phyloP scores from a whole-genome alignment of 1,140 invertebrate genomes.

The Diabrotica undecimpunctata region DNA sequence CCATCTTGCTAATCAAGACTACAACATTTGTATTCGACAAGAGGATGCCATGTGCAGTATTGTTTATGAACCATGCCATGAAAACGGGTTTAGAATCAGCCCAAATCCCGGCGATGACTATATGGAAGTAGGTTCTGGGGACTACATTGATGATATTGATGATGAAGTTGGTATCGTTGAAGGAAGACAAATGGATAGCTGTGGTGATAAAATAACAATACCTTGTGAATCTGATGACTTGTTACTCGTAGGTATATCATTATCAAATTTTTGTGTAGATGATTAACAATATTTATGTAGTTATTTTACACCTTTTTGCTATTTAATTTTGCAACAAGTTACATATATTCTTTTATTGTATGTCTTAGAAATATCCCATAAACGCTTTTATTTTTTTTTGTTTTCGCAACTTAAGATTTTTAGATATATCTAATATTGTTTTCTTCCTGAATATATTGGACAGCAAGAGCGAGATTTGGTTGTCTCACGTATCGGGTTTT shows the following conservation, averaged over 20 bases:
- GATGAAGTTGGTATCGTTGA: conserved; percentile 15
- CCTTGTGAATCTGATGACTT: conserved; percentile 81
- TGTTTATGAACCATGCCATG: conserved; percentile 69
- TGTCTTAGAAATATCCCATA: no score
- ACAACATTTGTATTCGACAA: conserved; percentile 71
- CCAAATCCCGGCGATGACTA: conserved; percentile 44
- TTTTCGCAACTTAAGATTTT: no score
- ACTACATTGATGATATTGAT: conserved; percentile 39
- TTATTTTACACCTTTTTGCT: no score
- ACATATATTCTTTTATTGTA: no score
- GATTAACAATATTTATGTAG: no score
- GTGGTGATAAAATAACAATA: conserved; percentile 69
- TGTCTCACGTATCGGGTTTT: no score
- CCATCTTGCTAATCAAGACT: conserved; percentile 73
- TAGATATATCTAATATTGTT: no score
- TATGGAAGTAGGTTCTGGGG: conserved; percentile 51
- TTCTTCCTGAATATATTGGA: no score
- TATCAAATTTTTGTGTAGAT: no score
- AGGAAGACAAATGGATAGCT: conserved; percentile 48
- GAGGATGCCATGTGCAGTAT: conserved; percentile 70
- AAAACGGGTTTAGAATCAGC: conserved; percentile 73
- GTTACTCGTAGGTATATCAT: conserved; percentile 58
- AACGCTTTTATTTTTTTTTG: no score
- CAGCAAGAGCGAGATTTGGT: no score
- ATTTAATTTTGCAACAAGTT: no score